These are phyloP conservation scores for Stylophora pistillata DNA, from an alignment of 64 coral and sea anemone species.

Conservation along the genomic window DNA sequence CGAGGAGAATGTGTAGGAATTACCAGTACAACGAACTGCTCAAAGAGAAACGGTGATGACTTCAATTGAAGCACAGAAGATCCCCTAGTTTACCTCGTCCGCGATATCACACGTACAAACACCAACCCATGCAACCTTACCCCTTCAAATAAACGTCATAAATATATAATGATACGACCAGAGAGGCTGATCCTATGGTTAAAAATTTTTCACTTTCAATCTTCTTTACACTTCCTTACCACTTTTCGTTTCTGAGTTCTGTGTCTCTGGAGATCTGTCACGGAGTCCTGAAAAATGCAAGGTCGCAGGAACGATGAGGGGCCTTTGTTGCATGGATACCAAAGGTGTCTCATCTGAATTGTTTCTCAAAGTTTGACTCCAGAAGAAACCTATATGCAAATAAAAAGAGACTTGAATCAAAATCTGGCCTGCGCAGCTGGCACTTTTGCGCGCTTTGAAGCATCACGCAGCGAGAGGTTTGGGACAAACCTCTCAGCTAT, in stretches of 20 bases:
- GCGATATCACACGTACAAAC: too few relatives aligned
- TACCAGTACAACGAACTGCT: background rate
- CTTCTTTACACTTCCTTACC: background rate
- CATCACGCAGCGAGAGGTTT: too few relatives aligned
- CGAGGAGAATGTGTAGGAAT: background rate
- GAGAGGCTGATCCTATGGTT: background rate
- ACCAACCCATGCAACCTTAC: too few relatives aligned
- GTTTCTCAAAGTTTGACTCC: background rate
- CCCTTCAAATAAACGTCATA: too few relatives aligned
- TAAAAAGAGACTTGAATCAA: background rate
- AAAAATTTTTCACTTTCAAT: too few relatives aligned
- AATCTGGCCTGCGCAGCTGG: too few relatives aligned
- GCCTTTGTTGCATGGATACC: conserved; percentile 26
- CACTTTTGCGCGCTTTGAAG: too few relatives aligned
- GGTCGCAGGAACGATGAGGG: conserved; percentile 18
- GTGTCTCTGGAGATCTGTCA: background rate
- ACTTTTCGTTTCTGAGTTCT: background rate
- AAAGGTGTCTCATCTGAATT: conserved; percentile 7
- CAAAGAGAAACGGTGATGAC: background rate
- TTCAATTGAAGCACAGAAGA: too few relatives aligned
- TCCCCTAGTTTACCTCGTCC: too few relatives aligned
- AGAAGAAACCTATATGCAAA: conserved; percentile 1
- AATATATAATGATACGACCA: background rate
- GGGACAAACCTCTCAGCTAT: too few relatives aligned
- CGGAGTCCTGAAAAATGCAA: conserved; percentile 1